Conservation (phyloP, 2,888 invertebrate species). For the Gymnocheta viridis region DNA sequence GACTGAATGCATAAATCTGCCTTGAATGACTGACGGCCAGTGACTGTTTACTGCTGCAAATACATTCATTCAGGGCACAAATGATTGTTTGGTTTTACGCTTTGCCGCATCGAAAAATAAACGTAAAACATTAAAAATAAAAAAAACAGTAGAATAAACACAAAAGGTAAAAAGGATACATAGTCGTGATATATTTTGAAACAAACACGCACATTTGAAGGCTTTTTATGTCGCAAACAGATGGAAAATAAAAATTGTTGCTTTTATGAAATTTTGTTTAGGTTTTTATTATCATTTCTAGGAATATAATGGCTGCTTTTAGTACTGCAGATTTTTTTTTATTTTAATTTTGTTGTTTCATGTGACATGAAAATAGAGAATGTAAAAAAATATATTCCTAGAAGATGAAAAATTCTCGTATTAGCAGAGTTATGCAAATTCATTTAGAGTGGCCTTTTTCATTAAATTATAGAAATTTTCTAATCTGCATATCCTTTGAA, state of each 20-base stretch:
- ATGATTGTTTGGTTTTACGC: constrained; percentile 61
- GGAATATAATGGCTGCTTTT: not conserved
- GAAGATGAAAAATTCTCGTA: not conserved
- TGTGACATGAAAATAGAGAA: too few species aligned
- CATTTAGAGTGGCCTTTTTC: not conserved
- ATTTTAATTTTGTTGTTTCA: not conserved
- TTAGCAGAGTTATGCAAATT: too few species aligned
- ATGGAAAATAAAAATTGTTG: not conserved
- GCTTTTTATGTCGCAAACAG: not conserved
- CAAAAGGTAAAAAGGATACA: constrained; percentile 1
- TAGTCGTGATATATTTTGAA: not conserved
- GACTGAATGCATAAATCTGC: constrained; percentile 3
- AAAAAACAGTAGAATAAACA: not conserved
- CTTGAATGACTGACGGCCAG: not conserved
- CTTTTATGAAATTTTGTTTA: not conserved
- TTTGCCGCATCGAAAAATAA: constrained; percentile 53
- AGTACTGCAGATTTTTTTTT: not conserved
- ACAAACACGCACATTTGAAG: constrained; percentile 19
- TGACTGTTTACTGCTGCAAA: constrained; percentile 26
- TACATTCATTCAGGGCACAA: constrained; percentile 30
- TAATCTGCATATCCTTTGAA: not conserved
- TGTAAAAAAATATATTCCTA: not conserved
- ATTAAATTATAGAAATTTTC: not conserved
- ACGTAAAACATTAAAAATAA: constrained; percentile 19
- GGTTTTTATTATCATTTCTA: not conserved